These are phyloP conservation scores for Lasioglossum malachurum DNA, from an alignment of 2,888 invertebrate genomes.

Conservation along the genomic window DNA sequence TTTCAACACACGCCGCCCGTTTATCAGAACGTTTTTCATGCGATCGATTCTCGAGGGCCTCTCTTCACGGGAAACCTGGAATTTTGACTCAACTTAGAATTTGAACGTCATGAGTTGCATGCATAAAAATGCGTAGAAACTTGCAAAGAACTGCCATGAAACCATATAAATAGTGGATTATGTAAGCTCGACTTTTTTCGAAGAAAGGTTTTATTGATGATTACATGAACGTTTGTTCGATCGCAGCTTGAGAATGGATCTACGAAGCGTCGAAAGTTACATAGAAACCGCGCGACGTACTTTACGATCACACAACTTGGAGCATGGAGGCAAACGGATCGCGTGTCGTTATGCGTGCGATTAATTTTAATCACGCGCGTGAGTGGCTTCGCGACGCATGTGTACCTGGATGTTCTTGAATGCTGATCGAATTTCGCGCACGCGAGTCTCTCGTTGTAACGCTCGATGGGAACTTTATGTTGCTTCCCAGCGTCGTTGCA, in stretches of 20 bases:
- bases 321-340: constrained; percentile 11
- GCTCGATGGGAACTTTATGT: neutral
- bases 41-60: constrained; percentile 20
- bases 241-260: neutral
- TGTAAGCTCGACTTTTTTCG: neutral
- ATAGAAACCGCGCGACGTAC: neutral
- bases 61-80: neutral
- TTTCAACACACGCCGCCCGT: constrained; percentile 46
- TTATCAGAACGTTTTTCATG: constrained; percentile 40
- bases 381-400: constrained; percentile 15
- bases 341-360: constrained; percentile 27
- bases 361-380: constrained; percentile 36
- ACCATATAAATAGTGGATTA: neutral
- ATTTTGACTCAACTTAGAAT: neutral
- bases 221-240: neutral
- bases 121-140: neutral
- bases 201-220: neutral
- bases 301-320: constrained; percentile 9
- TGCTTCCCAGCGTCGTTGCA: constrained; percentile 5
- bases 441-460: neutral
- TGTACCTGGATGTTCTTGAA: constrained; percentile 1
- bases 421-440: constrained; percentile 30
- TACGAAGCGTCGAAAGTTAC: constrained; percentile 10
- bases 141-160: neutral
- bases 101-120: neutral